phyloP scores from a whole-genome alignment of 2,797 vertebrate genomes.

The Sternarchorhynchus goeldii region DNA sequence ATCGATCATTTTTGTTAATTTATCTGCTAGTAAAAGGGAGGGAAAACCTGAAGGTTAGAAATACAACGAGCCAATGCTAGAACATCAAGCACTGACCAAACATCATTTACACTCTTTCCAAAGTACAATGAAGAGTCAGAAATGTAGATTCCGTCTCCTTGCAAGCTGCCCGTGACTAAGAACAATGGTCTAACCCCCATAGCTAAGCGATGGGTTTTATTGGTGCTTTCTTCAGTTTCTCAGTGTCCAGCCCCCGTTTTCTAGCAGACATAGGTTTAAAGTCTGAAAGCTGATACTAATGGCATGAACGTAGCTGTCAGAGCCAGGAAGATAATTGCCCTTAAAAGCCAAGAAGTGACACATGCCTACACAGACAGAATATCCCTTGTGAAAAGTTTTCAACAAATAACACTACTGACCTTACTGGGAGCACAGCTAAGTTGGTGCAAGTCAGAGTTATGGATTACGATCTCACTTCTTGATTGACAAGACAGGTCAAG shows the following conservation, averaged over 20 bases:
- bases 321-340: slow-evolving; percentile 48
- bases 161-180: too few relatives aligned
- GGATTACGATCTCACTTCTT: background rate
- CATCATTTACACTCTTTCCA: too few relatives aligned
- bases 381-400: slow-evolving; percentile 35
- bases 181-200: background rate
- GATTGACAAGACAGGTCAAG: slow-evolving; percentile 33
- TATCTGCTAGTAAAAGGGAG: too few relatives aligned
- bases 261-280: slow-evolving; percentile 29
- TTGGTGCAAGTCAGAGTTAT: slow-evolving; percentile 33
- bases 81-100: too few relatives aligned
- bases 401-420: slow-evolving; percentile 23
- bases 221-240: slow-evolving; percentile 45
- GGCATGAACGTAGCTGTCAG: slow-evolving; percentile 42
- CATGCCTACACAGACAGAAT: slow-evolving; percentile 31
- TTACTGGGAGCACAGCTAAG: slow-evolving; percentile 22
- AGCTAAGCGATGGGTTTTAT: slow-evolving; percentile 9
- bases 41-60: too few relatives aligned
- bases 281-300: slow-evolving; percentile 61
- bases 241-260: slow-evolving; percentile 36
- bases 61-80: too few relatives aligned
- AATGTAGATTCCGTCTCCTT: too few relatives aligned
- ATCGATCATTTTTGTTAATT: too few relatives aligned
- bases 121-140: too few relatives aligned
- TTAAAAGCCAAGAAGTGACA: slow-evolving; percentile 45